phyloP scores from a whole-genome alignment of 1,140 invertebrate genomes.

The Drosophila sulfurigaster region DNA sequence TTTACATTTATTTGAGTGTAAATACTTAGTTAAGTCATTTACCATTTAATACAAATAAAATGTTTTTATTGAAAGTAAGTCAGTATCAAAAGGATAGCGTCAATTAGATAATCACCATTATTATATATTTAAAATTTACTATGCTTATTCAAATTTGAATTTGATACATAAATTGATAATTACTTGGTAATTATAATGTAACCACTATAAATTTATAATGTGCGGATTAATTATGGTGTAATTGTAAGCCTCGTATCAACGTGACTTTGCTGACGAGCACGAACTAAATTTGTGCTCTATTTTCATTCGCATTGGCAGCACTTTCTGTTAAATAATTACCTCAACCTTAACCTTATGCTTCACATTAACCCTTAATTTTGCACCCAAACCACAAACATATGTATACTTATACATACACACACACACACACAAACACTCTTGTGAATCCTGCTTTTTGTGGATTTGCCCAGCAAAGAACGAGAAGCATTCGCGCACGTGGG shows the following conservation, averaged over 20 bases:
- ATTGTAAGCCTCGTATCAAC: neutral
- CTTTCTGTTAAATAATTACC: slow-evolving; percentile 16
- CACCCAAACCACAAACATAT: neutral
- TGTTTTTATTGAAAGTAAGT: no score
- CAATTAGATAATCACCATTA: no score
- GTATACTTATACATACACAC: neutral
- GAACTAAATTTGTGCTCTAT: neutral
- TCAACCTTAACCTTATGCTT: slow-evolving; percentile 16
- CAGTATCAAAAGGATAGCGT: no score
- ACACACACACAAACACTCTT: slow-evolving; percentile 7
- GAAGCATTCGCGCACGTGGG: slow-evolving; percentile 53
- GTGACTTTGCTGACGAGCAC: neutral
- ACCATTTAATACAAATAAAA: no score
- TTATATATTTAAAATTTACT: no score
- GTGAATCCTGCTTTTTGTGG: slow-evolving; percentile 22
- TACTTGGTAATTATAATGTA: no score
- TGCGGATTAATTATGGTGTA: no score
- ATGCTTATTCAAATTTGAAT: no score
- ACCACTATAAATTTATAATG: no score
- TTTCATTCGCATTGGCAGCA: neutral
- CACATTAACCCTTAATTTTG: slow-evolving; percentile 1
- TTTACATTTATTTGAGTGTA: no score
- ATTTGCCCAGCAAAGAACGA: slow-evolving; percentile 10
- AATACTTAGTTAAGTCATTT: no score
- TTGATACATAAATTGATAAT: no score